Evolutionary conservation across 2,113 vertebrate species (phyloP), one percentile per base, ranked within the genome.

Genomic region (Formicarius rufipectus): DNA sequence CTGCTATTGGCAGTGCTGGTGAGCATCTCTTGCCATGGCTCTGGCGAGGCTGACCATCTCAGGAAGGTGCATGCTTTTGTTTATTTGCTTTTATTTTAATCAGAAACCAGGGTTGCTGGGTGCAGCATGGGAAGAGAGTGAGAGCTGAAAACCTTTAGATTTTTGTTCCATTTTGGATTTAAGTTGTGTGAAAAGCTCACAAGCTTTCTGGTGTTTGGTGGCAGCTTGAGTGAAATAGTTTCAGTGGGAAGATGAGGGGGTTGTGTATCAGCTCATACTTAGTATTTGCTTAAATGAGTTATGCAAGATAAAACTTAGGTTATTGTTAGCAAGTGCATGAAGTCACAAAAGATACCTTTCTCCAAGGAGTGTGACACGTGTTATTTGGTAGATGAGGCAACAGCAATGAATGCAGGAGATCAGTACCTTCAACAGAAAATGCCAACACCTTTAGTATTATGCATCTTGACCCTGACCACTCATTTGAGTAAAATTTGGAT

Each of bases 211-310:
- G 37, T 79, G 62, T 69, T 94, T 11, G n/a, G 59, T 71, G 59
- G 67, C 87, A 93, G 63, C 56, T 93, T 74, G 68, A 88, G 79
- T 90, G 39, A 95, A 95, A 77, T 69, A 63, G 27, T 77, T 85
- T 56, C 78, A 80, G 31, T 93, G 87, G 87, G 68, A 94, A 86
- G 82, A 80, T 88, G 68, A 84, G 63, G 55, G 73, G 75, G 79
- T 27, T 72, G 81, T 60, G n/a, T 84, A 76, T 95, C 66, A 87
- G 52, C 45, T 74, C 13, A 11, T 59, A 30, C 62, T 91, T 90
- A 74, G 30, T 93, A 71, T 83, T 95, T 83, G 42, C 79, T 95
- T 93, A 67, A 78, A 63, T 12, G 5, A 33, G 21, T 90, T 93
- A 35, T 71, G 63, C 35, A 90, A 89, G 84, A 88, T 63, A 84